Percentiles rank a stretch among this genome's conserved stretches.
phyloP scores from a whole-genome alignment of 1,140 invertebrate species.

The Adoxophyes honmai region DNA sequence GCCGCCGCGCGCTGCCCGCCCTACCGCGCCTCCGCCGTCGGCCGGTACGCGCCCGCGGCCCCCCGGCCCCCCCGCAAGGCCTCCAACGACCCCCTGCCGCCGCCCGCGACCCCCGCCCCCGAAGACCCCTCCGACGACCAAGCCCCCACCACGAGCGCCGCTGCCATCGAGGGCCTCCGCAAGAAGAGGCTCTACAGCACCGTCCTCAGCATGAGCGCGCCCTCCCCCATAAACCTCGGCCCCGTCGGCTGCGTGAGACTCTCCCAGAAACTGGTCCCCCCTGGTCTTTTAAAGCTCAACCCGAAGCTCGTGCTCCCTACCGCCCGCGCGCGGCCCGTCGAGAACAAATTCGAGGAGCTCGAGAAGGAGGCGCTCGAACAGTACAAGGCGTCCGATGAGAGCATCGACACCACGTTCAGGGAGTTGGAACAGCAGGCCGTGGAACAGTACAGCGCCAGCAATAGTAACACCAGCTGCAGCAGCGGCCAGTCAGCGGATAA shows the following conservation, averaged over 20 bases:
- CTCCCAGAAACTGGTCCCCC: conserved; percentile 55
- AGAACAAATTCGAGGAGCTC: conserved; percentile 67
- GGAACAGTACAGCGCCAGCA: conserved; percentile 70
- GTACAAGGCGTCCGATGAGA: conserved; percentile 72
- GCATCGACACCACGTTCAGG: conserved; percentile 68
- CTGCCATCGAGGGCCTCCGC: conserved; percentile 43
- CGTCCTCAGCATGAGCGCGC: conserved; percentile 62
- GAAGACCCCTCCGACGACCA: conserved; percentile 41
- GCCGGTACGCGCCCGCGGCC: conserved; percentile 58
- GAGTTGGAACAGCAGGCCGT: conserved; percentile 69
- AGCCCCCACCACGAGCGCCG: conserved; percentile 50
- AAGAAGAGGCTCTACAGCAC: conserved; percentile 69
- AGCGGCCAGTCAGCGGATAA: conserved; percentile 57
- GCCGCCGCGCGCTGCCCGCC: conserved; percentile 48
- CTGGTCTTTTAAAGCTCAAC: conserved; percentile 60
- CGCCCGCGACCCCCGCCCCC: conserved; percentile 32
- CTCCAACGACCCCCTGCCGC: conserved; percentile 42
- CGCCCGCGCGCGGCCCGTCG: conserved; percentile 45
- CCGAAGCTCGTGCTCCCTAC: conserved; percentile 54
- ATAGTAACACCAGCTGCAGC: conserved; percentile 71
- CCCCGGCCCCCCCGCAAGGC: conserved; percentile 47
- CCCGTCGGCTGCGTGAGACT: conserved; percentile 48
- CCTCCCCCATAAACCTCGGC: conserved; percentile 40
- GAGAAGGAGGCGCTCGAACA: conserved; percentile 74
- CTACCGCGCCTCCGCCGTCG: conserved; percentile 58